Base-by-base conservation (phyloP, 2,888 invertebrate genomes). In the Choreutis nemorana region DNA sequence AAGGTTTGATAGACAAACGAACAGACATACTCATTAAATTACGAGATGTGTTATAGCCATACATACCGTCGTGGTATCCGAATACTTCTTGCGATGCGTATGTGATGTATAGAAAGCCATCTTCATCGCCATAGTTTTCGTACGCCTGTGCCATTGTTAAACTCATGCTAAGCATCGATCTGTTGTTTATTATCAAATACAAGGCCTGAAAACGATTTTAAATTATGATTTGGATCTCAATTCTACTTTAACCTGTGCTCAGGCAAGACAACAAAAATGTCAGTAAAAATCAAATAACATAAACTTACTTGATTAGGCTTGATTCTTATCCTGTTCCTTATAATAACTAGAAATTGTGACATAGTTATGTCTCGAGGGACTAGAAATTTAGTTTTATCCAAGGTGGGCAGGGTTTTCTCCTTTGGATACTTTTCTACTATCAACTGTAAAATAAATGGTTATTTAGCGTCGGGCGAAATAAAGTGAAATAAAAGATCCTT, bases 41-140 rank as follows among this genome's bases (percentile, higher is more conserved):
- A 31, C 18, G 14, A 14, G 15, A 29, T 23, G 14, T 6, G 14
- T 22, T 13, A 12, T 14, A n/a, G n/a, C n/a, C 23, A 4, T 29
- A 39, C 63, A 60, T 38, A 70, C 77, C 68, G 45, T 75, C 71
- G 42, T 75, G 63, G 34, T 70, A 79, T 7, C 93, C 94, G 58
- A 94, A 94, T 44, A 90, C 90, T 75, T 94, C 93, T 71, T 94
- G 93, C 13, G 92, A 92, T 1, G 94, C 92, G 55, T 94, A 94
- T 0, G 91, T 91, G 48, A 94, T 85, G 60, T 94, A 93, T 0
- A 94, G 82, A 55, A 92, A 94, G 1, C 94, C 94, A 57, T 94
- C 94, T 15, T 86, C 86, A 41, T 90, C 89, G 26, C 85, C 83
- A 45, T 89, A 84, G 35, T 86, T 84, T 20, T 84, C 82, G 64